A percentile compares a stretch with the other conserved stretches of the same genome.
phyloP scores from a whole-genome alignment of 1,140 invertebrate species.

The Lucilia cuprina region DNA sequence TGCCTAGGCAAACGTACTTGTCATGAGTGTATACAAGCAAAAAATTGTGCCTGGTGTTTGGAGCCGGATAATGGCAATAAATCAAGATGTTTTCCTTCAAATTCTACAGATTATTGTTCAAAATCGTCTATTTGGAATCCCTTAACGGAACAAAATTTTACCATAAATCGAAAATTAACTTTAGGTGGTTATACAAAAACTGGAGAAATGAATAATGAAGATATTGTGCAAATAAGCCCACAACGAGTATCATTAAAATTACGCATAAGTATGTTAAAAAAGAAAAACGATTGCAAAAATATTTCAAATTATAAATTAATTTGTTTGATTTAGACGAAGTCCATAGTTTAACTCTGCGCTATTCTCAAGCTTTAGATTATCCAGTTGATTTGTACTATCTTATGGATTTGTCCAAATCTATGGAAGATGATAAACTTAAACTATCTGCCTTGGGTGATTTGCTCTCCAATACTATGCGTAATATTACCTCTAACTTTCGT shows the following conservation, averaged over 20 bases:
- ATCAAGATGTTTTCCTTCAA: slow-evolving; percentile 77
- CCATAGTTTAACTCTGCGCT: slow-evolving; percentile 75
- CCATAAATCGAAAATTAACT: slow-evolving; percentile 66
- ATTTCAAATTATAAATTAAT: neutral
- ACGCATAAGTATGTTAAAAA: slow-evolving; percentile 75
- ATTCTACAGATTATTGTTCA: slow-evolving; percentile 70
- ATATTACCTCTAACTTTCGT: slow-evolving; percentile 92
- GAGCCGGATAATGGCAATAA: slow-evolving; percentile 74
- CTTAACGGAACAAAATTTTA: slow-evolving; percentile 70
- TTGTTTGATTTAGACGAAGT: slow-evolving; percentile 73
- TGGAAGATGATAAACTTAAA: slow-evolving; percentile 92
- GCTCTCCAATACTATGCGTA: slow-evolving; percentile 82
- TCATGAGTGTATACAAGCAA: slow-evolving; percentile 88
- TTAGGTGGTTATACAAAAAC: slow-evolving; percentile 37
- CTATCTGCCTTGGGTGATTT: slow-evolving; percentile 81
- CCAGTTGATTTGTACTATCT: slow-evolving; percentile 96
- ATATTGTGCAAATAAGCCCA: slow-evolving; percentile 84
- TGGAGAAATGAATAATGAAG: slow-evolving; percentile 52
- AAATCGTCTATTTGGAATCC: slow-evolving; percentile 77
- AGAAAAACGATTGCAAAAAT: neutral
- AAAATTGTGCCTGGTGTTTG: slow-evolving; percentile 92
- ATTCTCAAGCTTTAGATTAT: slow-evolving; percentile 90
- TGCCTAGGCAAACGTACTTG: slow-evolving; percentile 86
- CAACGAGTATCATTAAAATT: slow-evolving; percentile 80
- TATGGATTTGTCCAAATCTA: slow-evolving; percentile 95